Conservation (phyloP, 1,140 invertebrate genomes). For the Cryptotermes secundus region DNA sequence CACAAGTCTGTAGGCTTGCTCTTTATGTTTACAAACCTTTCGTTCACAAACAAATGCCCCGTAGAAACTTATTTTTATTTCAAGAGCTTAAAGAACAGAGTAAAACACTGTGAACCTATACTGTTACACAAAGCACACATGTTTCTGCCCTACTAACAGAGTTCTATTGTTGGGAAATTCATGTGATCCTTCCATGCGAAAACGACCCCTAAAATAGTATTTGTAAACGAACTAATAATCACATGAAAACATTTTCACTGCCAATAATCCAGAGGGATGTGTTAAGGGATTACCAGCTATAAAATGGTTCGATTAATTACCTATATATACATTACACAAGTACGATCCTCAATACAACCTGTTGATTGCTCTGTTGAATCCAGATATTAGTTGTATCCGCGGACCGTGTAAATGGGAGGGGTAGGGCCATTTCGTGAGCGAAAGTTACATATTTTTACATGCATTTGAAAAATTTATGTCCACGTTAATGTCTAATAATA, state of each 20-base stretch:
- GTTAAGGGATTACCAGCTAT: conserved; percentile 10
- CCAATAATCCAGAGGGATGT: neutral
- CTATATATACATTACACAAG: neutral
- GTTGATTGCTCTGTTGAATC: neutral
- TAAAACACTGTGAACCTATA: neutral
- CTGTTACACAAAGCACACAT: neutral
- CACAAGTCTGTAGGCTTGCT: no score
- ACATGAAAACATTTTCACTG: conserved; percentile 9
- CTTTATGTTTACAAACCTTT: no score
- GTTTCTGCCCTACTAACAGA: neutral
- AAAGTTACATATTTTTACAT: neutral
- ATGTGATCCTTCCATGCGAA: neutral
- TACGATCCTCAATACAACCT: neutral
- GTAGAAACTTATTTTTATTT: no score
- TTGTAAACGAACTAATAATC: conserved; percentile 18
- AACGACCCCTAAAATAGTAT: conserved; percentile 16
- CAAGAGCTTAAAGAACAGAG: no score
- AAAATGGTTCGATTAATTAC: conserved; percentile 20
- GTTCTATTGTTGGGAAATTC: neutral
- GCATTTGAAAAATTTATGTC: neutral
- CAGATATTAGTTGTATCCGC: neutral
- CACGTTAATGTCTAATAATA: neutral
- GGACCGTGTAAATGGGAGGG: neutral
- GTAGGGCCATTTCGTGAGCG: neutral
- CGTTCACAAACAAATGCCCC: no score